Base-by-base conservation (phyloP, 2,888 invertebrate species). In the Heterodera filipjevi region DNA sequence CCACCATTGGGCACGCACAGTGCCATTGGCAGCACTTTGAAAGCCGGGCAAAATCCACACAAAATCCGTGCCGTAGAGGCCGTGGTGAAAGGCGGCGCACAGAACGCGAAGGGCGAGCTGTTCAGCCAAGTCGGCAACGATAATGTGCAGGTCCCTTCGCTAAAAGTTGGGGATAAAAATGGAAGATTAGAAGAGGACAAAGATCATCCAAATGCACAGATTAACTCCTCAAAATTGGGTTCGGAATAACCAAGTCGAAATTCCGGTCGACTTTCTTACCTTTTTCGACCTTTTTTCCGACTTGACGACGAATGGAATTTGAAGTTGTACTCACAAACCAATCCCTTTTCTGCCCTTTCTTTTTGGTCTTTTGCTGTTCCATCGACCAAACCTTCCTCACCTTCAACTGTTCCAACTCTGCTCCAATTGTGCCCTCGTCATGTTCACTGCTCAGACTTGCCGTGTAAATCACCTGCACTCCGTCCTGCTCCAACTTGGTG, bases 51-150 rank as follows among this genome's bases (percentile, higher is more conserved):
- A 93, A 1, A 97, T 92, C 96, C 96, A 96, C 85, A 96, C 95
- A 91, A 95, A 96, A 80, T 95, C 94, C 10, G 94, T 92, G 0
- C 96, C 96, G 89, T 93, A 95, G 94, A 96, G 90, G 33, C 86
- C 88, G 72, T 85, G 80, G 64, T 81, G 83, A 80, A 87, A 89
- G 10, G 90, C 90, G 85, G 89, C 85, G 76, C 89, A 89, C 46
- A 89, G 80, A 64, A 88, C 83, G 86, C 93, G 92, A 77, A 95
- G 91, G 0, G 97, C 96, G 94, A 95, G 95, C 75, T 93, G 93
- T 89, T 95, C 95, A 90, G 96, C 95, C 90, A 98, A 96, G 90
- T 97, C 97, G 3, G 96, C 96, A 85, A 98, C 91, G 85, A 98
- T 95, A 79, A 99, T 95, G 79, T 97, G 92, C 3, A 95, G 94